These are phyloP conservation scores for Uria aalge DNA, from an alignment of 2,113 vertebrate species.

Conservation along the genomic window DNA sequence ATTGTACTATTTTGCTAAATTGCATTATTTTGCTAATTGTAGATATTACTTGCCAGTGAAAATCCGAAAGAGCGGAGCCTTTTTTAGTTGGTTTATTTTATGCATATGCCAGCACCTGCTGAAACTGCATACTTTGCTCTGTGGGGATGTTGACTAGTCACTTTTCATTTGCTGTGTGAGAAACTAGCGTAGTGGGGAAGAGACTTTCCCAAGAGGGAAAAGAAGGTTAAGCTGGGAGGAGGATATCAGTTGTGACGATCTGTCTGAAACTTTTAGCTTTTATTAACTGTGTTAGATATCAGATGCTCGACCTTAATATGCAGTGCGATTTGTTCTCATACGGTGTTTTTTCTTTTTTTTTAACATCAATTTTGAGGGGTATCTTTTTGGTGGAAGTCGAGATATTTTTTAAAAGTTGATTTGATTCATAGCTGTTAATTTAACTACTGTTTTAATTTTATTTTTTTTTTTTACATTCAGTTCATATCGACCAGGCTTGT, in stretches of 20 bases:
- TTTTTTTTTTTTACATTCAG: constrained; percentile 85
- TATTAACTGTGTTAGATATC: neutral
- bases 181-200: neutral
- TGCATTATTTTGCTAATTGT: neutral
- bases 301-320: constrained; percentile 25
- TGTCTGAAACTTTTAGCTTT: neutral
- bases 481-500: constrained; percentile 81
- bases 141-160: neutral
- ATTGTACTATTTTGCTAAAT: neutral
- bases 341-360: constrained; percentile 71
- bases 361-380: neutral
- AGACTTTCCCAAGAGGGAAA: neutral
- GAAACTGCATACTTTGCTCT: neutral
- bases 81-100: neutral
- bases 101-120: neutral
- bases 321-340: constrained; percentile 81
- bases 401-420: neutral
- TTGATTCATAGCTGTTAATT: constrained; percentile 7
- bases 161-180: neutral
- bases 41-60: neutral
- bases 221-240: neutral
- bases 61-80: neutral
- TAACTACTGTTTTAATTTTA: constrained; percentile 62
- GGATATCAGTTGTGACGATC: neutral
- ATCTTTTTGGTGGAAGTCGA: neutral